Evolutionary conservation across 2,797 vertebrate species (phyloP), one percentile per base, ranked within the genome.

Genomic region (Syngnathus acus): DNA sequence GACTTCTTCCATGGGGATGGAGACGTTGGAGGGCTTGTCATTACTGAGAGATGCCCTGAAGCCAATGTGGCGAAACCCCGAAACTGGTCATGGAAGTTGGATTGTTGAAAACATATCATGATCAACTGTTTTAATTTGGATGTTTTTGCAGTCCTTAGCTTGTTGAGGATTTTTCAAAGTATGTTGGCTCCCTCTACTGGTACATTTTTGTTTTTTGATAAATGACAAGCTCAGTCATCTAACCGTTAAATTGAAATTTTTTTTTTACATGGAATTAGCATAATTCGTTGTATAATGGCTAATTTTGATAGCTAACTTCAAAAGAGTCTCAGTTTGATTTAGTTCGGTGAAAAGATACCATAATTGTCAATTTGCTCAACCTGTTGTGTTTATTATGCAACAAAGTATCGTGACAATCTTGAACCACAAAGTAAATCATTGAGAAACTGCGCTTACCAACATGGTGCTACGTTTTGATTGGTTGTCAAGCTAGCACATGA

Each of bases 11-110:
- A 65, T 68, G 77, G 84, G 86, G 84, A 87, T 84, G 68, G 85
- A 89, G 88, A 85, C 80, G 71, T 88, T 81, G 80, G 80, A 87
- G 82, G 74, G 72, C 48, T 81, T 79, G 84, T 84, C 87, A 83
- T 86, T 73, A 73, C 70, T 76, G 65, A 19, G 63, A 40, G 16
- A 68, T 68, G 66, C 75, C 75, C 78, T 69, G 73, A 66, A 77
- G 82, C 76, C 79, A 70, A 70, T 61, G 64, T 69, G n/a, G 66
- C 65, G 70, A 77, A 68, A 32, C 32, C 32, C 70, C 54, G 50
- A 55, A 65, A 64, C n/a, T 42, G 71, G 67, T 60, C 50, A 63
- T 68, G 40, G 68, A 65, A 69, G 64, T n/a, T 38, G 32, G 13
- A 6, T 43, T n/a, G 11, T 19, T 43, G 60, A 43, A n/a, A 19